A percentile compares a stretch with the other conserved stretches of the same genome.
phyloP scores from a whole-genome alignment of 1,140 invertebrate species.

The Saccostrea echinata region DNA sequence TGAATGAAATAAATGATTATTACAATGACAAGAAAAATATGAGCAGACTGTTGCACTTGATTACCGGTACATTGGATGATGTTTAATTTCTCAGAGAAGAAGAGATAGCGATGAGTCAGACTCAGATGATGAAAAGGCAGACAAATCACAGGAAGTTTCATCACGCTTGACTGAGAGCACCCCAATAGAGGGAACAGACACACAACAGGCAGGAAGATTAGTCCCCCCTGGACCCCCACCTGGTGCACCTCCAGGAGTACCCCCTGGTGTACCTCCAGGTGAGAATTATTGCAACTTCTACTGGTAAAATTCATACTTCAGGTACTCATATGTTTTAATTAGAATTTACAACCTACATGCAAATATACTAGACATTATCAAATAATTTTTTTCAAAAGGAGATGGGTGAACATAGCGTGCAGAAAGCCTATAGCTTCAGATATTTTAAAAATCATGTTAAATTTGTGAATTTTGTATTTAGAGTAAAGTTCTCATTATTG shows the following conservation, averaged over 20 bases:
- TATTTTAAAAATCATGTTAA: too few relatives aligned
- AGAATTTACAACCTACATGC: too few relatives aligned
- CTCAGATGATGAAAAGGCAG: slow-evolving; percentile 31
- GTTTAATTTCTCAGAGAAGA: slow-evolving; percentile 4
- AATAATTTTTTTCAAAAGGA: too few relatives aligned
- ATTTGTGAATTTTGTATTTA: too few relatives aligned
- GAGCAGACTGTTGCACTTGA: not conserved
- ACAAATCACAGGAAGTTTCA: slow-evolving; percentile 17
- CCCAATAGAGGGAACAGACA: slow-evolving; percentile 54
- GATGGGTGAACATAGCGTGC: too few relatives aligned
- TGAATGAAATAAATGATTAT: too few relatives aligned
- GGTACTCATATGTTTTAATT: too few relatives aligned
- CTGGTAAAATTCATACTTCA: too few relatives aligned
- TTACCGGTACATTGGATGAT: slow-evolving; percentile 24
- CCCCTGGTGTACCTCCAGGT: slow-evolving; percentile 74
- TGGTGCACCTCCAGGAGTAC: slow-evolving; percentile 64
- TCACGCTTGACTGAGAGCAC: slow-evolving; percentile 49
- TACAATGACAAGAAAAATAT: too few relatives aligned
- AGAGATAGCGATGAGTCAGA: slow-evolving; percentile 55
- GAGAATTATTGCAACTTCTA: not conserved
- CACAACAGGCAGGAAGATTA: slow-evolving; percentile 60
- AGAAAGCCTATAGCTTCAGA: too few relatives aligned
- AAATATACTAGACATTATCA: too few relatives aligned
- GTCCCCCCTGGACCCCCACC: slow-evolving; percentile 75
- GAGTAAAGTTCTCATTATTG: too few relatives aligned